Percentiles rank a stretch among this genome's conserved stretches.
phyloP scores from a whole-genome alignment of 2,888 invertebrate genomes.

The Leucania comma region DNA sequence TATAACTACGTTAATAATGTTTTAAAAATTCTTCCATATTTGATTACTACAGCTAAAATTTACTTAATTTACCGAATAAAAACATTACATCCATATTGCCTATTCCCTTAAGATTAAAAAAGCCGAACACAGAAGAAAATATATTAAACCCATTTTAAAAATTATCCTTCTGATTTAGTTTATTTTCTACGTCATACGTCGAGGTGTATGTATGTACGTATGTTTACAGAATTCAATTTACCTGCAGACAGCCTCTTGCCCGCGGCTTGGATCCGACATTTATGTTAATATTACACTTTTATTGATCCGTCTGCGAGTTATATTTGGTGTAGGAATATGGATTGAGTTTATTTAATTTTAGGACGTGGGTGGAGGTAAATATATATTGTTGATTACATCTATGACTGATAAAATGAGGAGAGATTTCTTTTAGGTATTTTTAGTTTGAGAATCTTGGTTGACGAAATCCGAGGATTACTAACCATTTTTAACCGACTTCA shows the following conservation, averaged over 20 bases:
- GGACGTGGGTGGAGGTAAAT: background rate
- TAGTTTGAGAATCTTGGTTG: no score
- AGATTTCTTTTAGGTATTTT: background rate
- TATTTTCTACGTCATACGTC: background rate
- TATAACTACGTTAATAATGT: no score
- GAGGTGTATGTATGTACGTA: conserved; percentile 34
- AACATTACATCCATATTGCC: no score
- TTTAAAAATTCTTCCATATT: no score
- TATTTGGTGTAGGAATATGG: conserved; percentile 32
- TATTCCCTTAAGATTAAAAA: no score
- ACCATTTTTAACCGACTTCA: no score
- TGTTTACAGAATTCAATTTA: conserved; percentile 61
- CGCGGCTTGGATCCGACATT: conserved; percentile 50
- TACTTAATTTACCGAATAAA: no score
- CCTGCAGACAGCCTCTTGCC: conserved; percentile 53
- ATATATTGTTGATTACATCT: background rate
- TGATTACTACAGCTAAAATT: no score
- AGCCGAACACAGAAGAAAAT: background rate
- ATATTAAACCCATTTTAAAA: background rate
- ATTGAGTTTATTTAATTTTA: conserved; percentile 30
- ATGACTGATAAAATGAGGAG: background rate
- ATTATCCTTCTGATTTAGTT: background rate
- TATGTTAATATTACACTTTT: conserved; percentile 59
- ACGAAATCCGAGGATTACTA: background rate
- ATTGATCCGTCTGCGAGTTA: conserved; percentile 49